Conservation (phyloP, 2,797 vertebrate genomes). For the Lagocephalus sceleratus region DNA sequence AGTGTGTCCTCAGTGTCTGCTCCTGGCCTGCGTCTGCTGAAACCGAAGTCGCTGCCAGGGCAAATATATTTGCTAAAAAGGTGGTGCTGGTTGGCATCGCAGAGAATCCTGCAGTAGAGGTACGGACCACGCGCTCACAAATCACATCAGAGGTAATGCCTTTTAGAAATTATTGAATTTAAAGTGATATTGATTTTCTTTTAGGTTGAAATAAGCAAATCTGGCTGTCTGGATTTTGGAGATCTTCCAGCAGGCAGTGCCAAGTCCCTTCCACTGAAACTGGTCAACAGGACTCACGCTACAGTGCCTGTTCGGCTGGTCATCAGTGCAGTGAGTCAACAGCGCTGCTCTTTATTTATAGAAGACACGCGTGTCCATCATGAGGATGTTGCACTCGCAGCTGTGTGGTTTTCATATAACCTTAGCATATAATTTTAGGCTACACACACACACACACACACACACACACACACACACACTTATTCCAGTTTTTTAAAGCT, state of each 20-base stretch:
- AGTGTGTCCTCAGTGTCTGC: conserved; percentile 85
- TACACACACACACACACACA: too few relatives aligned
- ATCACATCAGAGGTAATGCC: neutral
- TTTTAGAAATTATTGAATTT: neutral
- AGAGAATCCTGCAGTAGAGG: conserved; percentile 87
- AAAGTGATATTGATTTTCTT: conserved; percentile 9
- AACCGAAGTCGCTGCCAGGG: conserved; percentile 75
- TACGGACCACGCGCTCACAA: conserved; percentile 39
- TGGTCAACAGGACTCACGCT: conserved; percentile 87
- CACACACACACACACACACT: too few relatives aligned
- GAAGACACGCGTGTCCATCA: neutral
- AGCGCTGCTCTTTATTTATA: neutral
- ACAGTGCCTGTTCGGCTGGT: conserved; percentile 88
- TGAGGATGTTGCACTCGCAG: too few relatives aligned
- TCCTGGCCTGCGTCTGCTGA: conserved; percentile 95
- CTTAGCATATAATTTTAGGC: too few relatives aligned
- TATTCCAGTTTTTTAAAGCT: too few relatives aligned
- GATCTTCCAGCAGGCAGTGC: conserved; percentile 83
- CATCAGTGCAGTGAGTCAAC: conserved; percentile 89
- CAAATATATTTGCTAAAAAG: conserved; percentile 84
- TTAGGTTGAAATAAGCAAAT: conserved; percentile 83
- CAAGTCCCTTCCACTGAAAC: conserved; percentile 86
- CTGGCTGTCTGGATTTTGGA: conserved; percentile 86
- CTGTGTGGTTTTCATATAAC: too few relatives aligned
- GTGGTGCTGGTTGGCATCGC: conserved; percentile 87